Conservation (phyloP, 2,113 vertebrate genomes). For the Galbula dea region DNA sequence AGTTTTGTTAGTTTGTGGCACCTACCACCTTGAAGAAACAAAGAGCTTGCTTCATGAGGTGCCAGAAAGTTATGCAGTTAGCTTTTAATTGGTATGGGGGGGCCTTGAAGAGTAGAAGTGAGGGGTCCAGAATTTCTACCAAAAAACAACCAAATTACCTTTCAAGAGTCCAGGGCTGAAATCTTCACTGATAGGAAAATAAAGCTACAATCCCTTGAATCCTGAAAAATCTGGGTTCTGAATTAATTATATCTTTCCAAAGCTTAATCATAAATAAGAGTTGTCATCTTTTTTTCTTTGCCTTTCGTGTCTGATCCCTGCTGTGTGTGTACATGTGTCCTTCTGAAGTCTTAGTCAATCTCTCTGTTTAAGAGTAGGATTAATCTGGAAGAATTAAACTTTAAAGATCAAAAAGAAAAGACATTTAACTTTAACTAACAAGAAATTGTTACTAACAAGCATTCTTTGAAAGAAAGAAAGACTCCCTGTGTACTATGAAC, state of each 20-base stretch:
- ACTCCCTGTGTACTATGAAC: neutral
- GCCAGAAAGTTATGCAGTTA: neutral
- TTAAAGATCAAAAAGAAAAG: slow-evolving; percentile 49
- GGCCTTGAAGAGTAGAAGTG: slow-evolving; percentile 10
- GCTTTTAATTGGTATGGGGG: slow-evolving; percentile 1
- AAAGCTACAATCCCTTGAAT: neutral
- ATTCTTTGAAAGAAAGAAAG: slow-evolving; percentile 33
- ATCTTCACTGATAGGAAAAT: slow-evolving; percentile 9
- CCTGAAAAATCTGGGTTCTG: slow-evolving; percentile 41
- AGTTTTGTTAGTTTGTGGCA: neutral
- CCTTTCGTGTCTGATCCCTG: slow-evolving; percentile 22
- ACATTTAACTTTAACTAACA: slow-evolving; percentile 36
- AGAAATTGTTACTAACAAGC: slow-evolving; percentile 40
- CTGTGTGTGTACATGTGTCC: slow-evolving; percentile 7
- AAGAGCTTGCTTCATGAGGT: neutral
- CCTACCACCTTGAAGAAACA: neutral
- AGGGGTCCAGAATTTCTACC: slow-evolving; percentile 18
- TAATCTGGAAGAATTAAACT: slow-evolving; percentile 55
- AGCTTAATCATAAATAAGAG: slow-evolving; percentile 44
- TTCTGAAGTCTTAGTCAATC: slow-evolving; percentile 46
- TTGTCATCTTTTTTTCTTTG: neutral
- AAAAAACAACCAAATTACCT: neutral
- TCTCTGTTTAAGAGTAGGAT: slow-evolving; percentile 54
- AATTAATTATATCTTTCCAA: slow-evolving; percentile 57
- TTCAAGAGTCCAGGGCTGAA: neutral